A percentile compares a stretch with the other conserved stretches of the same genome.
These are phyloP conservation scores for Myanophis thanlyinensis DNA, from an alignment of 2,113 vertebrate species.

Conservation along the genomic window DNA sequence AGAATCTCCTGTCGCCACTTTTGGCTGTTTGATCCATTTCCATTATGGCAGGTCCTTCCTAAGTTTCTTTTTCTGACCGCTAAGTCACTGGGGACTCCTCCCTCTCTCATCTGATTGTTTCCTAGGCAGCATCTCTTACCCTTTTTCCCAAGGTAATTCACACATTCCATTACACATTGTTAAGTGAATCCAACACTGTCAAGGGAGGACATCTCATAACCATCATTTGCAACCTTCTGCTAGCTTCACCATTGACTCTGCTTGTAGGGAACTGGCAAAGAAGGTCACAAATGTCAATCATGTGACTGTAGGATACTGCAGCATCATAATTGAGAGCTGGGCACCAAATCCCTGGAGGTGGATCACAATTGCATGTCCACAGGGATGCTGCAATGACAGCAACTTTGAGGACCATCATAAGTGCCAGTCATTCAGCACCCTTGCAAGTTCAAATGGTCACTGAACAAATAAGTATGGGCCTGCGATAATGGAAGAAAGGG, in stretches of 20 bases:
- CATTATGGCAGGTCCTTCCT: neutral
- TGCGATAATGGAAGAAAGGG: too few relatives aligned
- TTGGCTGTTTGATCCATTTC: neutral
- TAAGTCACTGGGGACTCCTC: neutral
- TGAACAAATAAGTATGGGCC: neutral
- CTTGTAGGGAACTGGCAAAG: neutral
- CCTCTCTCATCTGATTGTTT: neutral
- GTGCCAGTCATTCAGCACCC: neutral
- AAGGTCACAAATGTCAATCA: neutral
- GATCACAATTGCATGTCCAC: neutral
- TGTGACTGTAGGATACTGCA: neutral
- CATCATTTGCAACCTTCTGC: neutral
- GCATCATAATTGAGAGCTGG: neutral
- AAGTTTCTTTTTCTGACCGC: neutral
- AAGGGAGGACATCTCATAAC: neutral
- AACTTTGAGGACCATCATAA: neutral
- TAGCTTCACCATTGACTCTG: neutral
- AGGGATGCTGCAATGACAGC: neutral
- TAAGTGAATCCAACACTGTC: neutral
- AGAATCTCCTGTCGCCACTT: neutral
- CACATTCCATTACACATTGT: neutral
- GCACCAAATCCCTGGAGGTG: neutral
- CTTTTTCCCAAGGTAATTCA: neutral
- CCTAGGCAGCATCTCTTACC: neutral
- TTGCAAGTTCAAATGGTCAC: neutral